A percentile compares a stretch with the other conserved stretches of the same genome.
Evolutionary conservation across 2,113 vertebrate genomes (phyloP).

Genomic region (Sapajus apella): DNA sequence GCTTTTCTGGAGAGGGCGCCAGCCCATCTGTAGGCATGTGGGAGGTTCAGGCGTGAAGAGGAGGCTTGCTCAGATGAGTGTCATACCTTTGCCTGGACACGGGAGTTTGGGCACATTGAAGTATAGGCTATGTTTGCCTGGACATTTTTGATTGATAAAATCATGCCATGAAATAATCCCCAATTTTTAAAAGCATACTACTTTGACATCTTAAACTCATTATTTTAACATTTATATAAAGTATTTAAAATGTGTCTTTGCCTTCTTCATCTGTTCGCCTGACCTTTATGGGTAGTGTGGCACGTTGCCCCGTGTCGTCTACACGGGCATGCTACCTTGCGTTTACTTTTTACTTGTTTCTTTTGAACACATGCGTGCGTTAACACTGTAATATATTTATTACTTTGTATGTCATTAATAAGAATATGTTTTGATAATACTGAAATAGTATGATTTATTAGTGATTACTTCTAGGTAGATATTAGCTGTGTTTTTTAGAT

Average conservation of each 20-base stretch:
- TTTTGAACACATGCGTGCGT: fast-evolving
- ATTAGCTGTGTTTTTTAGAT: background rate
- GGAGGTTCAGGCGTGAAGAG: background rate
- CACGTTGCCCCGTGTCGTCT: fast-evolving
- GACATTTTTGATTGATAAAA: background rate
- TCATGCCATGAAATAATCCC: background rate
- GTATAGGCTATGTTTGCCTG: background rate
- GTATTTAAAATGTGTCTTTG: background rate
- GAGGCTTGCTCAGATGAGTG: background rate
- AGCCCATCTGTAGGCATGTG: background rate
- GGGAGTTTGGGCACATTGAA: no score
- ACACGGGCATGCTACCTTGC: fast-evolving
- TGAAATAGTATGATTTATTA: fast-evolving
- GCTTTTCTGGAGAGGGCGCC: fast-evolving
- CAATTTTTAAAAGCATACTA: background rate
- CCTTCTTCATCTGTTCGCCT: fast-evolving
- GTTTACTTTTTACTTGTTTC: fast-evolving
- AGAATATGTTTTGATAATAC: background rate
- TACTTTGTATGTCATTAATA: background rate
- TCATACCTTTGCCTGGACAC: no score
- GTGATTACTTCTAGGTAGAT: no score
- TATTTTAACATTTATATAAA: background rate
- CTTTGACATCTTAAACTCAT: background rate
- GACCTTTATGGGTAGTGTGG: fast-evolving
- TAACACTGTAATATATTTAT: no score